These are phyloP conservation scores for Chrysolina haemoptera DNA, from an alignment of 2,888 invertebrate genomes.

Conservation along the genomic window DNA sequence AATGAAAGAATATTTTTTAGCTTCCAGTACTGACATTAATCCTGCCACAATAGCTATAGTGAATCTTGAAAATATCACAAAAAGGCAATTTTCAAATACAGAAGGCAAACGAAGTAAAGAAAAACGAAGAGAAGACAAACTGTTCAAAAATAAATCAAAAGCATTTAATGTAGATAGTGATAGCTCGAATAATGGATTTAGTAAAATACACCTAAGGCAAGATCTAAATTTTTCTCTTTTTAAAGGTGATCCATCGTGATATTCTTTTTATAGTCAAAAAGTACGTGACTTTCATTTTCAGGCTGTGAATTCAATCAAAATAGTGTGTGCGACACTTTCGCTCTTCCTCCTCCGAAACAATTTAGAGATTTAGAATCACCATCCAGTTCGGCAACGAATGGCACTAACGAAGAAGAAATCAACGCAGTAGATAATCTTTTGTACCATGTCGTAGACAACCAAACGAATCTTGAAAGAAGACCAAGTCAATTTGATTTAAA, in stretches of 20 bases:
- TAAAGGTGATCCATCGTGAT: constrained; percentile 50
- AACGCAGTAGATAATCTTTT: constrained; percentile 80
- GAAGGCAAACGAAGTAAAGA: constrained; percentile 54
- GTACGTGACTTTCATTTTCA: constrained; percentile 41
- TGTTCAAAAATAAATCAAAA: constrained; percentile 49
- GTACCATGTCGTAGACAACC: constrained; percentile 86
- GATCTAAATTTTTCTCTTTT: constrained; percentile 50
- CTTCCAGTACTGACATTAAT: constrained; percentile 69
- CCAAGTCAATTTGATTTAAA: constrained; percentile 56
- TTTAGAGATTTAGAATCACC: constrained; percentile 85
- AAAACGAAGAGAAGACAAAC: constrained; percentile 46
- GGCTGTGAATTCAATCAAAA: constrained; percentile 63
- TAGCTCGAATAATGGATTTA: constrained; percentile 52
- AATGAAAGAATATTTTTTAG: constrained; percentile 67
- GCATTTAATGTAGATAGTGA: constrained; percentile 53
- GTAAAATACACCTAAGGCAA: constrained; percentile 48
- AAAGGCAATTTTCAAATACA: constrained; percentile 53
- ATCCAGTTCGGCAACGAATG: constrained; percentile 59
- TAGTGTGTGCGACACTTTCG: constrained; percentile 59
- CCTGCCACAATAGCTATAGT: constrained; percentile 54
- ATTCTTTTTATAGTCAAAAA: neutral
- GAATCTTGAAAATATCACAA: constrained; percentile 57
- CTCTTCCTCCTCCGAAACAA: constrained; percentile 85
- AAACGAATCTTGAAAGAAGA: constrained; percentile 57
- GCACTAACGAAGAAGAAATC: constrained; percentile 61